A percentile compares a stretch with the other conserved stretches of the same genome.
These are phyloP conservation scores for Pollachius pollachius DNA, from an alignment of 2,113 vertebrate genomes.

Conservation along the genomic window DNA sequence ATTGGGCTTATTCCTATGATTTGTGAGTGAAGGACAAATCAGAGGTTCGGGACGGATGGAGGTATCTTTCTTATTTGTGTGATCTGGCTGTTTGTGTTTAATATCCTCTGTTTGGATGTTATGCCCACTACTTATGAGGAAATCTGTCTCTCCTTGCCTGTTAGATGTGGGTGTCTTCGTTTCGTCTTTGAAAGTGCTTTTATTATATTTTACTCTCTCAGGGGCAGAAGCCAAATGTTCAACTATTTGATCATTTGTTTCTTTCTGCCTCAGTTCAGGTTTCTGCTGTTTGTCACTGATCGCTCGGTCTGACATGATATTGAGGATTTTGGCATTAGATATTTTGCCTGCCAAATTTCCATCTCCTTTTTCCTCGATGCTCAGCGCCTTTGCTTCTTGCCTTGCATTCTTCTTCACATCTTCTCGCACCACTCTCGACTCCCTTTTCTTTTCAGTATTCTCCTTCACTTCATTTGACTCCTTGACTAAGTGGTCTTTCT, in stretches of 20 bases:
- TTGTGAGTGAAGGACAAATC: neutral
- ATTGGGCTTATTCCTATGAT: constrained; percentile 2
- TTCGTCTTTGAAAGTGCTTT: constrained; percentile 10
- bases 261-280: constrained; percentile 12
- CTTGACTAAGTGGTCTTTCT: constrained; percentile 15
- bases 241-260: neutral
- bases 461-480: constrained; percentile 11
- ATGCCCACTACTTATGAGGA: neutral
- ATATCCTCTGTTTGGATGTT: no score
- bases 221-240: constrained; percentile 15
- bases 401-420: constrained; percentile 12
- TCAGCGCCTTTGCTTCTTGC: constrained; percentile 9
- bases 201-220: constrained; percentile 19
- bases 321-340: constrained; percentile 59
- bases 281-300: constrained; percentile 37
- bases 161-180: constrained; percentile 6
- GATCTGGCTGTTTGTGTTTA: constrained; percentile 22
- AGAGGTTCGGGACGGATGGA: neutral
- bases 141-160: constrained; percentile 8
- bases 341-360: constrained; percentile 51
- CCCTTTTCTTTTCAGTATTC: constrained; percentile 20
- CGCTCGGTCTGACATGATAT: constrained; percentile 38
- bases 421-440: constrained; percentile 28
- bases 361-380: constrained; percentile 21
- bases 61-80: neutral